phyloP scores from a whole-genome alignment of 2,113 vertebrate genomes.

The Synchiropus splendidus region DNA sequence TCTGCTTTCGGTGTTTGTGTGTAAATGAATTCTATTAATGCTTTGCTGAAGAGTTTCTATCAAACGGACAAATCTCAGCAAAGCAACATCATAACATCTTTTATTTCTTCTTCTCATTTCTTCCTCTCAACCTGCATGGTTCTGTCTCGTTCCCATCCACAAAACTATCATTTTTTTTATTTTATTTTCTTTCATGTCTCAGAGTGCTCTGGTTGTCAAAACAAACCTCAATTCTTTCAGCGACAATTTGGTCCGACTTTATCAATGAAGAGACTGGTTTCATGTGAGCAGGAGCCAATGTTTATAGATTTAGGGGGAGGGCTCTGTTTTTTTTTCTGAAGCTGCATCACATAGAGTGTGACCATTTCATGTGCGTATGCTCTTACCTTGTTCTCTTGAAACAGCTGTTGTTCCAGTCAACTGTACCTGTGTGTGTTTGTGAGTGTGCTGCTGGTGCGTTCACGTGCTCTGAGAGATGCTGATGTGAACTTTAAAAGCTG shows the following conservation, averaged over 20 bases:
- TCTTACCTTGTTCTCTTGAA: conserved; percentile 26
- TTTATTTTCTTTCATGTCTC: conserved; percentile 26
- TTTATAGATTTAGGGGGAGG: no score
- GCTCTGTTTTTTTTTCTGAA: no score
- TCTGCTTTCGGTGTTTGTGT: conserved; percentile 16
- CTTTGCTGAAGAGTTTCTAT: no score
- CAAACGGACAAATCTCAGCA: conserved; percentile 16
- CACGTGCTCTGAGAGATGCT: background rate
- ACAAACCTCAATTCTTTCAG: conserved; percentile 15
- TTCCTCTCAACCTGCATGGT: conserved; percentile 27
- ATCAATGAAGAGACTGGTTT: no score
- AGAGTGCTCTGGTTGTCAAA: conserved; percentile 50
- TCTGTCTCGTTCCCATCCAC: conserved; percentile 22
- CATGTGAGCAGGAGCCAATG: no score
- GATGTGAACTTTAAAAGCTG: no score
- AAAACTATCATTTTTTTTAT: conserved; percentile 28
- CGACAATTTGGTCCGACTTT: background rate
- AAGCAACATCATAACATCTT: conserved; percentile 34
- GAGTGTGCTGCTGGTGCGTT: conserved; percentile 3
- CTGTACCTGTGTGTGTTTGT: conserved; percentile 1
- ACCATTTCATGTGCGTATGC: conserved; percentile 1
- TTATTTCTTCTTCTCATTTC: conserved; percentile 9
- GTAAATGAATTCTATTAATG: conserved; percentile 9
- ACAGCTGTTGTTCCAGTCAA: conserved; percentile 2
- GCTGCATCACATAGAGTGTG: no score